Evolutionary conservation across 2,113 vertebrate genomes (phyloP).

Genomic region (Syngnathus scovelli): DNA sequence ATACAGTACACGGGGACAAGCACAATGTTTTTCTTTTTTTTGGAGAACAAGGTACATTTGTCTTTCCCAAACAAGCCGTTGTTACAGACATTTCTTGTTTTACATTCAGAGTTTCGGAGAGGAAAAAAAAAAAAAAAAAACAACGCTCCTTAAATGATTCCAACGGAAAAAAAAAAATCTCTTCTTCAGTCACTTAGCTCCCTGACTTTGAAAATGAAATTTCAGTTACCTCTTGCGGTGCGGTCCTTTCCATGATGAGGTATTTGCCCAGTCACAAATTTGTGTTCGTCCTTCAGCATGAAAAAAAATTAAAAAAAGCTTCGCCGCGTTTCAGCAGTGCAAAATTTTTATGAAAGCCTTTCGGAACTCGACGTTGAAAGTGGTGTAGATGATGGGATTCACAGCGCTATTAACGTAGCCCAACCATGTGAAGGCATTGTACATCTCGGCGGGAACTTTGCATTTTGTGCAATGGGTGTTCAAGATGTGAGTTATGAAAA

Average conservation of each 20-base stretch:
- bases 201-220: conserved; percentile 25
- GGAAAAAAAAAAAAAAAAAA: conserved; percentile 14
- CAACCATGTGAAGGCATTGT: conserved; percentile 96
- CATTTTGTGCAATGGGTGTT: conserved; percentile 93
- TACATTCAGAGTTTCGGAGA: conserved; percentile 65
- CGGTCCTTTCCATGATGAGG: conserved; percentile 57
- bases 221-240: conserved; percentile 24
- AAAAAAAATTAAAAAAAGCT: not conserved
- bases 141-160: conserved; percentile 38
- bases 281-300: conserved; percentile 33
- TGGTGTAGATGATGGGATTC: conserved; percentile 98
- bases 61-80: conserved; percentile 42
- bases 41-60: conserved; percentile 42
- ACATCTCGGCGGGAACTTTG: conserved; percentile 85
- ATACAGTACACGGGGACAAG: conserved; percentile 52
- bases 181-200: conserved; percentile 26
- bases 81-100: conserved; percentile 68
- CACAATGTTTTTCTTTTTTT: conserved; percentile 45
- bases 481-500: conserved; percentile 98
- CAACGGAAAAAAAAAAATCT: conserved; percentile 35
- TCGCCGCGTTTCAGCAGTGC: conserved; percentile 78
- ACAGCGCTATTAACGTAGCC: conserved; percentile 97
- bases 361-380: conserved; percentile 95
- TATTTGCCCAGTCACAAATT: conserved; percentile 47
- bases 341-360: conserved; percentile 98